Conservation (phyloP, 2,888 invertebrate species). For the Eupithecia pulchellata region DNA sequence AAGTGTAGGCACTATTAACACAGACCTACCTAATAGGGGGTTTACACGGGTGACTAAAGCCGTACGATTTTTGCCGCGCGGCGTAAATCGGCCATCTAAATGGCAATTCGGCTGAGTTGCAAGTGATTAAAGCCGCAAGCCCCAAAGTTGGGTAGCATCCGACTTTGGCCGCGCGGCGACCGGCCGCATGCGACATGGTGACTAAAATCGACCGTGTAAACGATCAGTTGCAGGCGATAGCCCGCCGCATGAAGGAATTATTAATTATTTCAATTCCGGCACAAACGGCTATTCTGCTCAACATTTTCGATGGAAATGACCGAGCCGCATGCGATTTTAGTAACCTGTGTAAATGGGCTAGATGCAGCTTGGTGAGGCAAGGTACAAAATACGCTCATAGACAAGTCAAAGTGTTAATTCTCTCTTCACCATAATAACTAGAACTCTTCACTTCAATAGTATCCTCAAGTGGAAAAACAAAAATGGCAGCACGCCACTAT, state of each 20-base stretch:
- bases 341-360: too few species aligned
- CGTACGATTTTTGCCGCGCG: slow-evolving; percentile 48
- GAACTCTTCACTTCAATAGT: too few species aligned
- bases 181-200: slow-evolving; percentile 43
- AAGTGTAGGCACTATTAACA: not conserved
- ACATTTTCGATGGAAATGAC: slow-evolving; percentile 54
- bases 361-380: too few species aligned
- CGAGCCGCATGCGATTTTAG: slow-evolving; percentile 57
- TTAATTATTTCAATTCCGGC: slow-evolving; percentile 22
- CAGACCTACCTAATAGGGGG: not conserved
- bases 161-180: slow-evolving; percentile 56
- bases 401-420: too few species aligned
- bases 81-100: slow-evolving; percentile 49
- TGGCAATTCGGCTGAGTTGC: slow-evolving; percentile 21
- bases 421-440: too few species aligned
- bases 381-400: too few species aligned
- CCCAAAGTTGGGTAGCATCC: slow-evolving; percentile 58
- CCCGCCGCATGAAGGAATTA: too few species aligned
- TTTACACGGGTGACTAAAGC: slow-evolving; percentile 52
- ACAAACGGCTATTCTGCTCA: slow-evolving; percentile 51
- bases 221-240: too few species aligned
- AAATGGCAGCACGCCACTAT: too few species aligned
- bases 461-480: too few species aligned
- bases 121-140: slow-evolving; percentile 42
- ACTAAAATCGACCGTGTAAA: too few species aligned